Conservation (phyloP, 2,113 vertebrate genomes). For the Bungarus multicinctus region DNA sequence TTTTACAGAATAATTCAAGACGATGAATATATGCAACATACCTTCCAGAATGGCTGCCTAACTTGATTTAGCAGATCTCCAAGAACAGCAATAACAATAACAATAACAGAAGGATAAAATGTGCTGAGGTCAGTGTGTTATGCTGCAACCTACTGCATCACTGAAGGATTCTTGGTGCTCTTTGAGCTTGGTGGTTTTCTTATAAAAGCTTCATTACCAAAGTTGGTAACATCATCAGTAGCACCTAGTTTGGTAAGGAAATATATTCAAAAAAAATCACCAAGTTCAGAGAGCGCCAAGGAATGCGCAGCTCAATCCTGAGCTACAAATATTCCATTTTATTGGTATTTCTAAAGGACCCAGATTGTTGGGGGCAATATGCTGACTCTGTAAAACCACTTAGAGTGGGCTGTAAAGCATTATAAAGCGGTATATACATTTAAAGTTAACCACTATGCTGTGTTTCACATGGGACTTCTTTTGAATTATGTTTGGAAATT, state of each 20-base stretch:
- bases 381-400: too few relatives aligned
- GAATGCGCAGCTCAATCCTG: background rate
- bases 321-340: background rate
- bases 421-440: too few relatives aligned
- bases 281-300: background rate
- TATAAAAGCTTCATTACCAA: background rate
- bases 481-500: background rate
- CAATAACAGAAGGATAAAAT: background rate
- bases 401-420: too few relatives aligned
- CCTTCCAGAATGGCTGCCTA: background rate
- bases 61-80: background rate
- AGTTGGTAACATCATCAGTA: background rate
- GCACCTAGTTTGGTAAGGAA: background rate
- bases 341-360: background rate
- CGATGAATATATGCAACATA: background rate
- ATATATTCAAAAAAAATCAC: background rate
- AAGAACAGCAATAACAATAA: background rate
- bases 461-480: background rate
- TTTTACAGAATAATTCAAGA: background rate
- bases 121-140: background rate
- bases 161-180: background rate
- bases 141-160: background rate
- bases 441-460: background rate
- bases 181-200: background rate
- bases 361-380: too few relatives aligned